Evolutionary conservation across 2,888 invertebrate genomes (phyloP), one percentile per base, ranked within the genome.

Genomic region (Graphium colonna): DNA sequence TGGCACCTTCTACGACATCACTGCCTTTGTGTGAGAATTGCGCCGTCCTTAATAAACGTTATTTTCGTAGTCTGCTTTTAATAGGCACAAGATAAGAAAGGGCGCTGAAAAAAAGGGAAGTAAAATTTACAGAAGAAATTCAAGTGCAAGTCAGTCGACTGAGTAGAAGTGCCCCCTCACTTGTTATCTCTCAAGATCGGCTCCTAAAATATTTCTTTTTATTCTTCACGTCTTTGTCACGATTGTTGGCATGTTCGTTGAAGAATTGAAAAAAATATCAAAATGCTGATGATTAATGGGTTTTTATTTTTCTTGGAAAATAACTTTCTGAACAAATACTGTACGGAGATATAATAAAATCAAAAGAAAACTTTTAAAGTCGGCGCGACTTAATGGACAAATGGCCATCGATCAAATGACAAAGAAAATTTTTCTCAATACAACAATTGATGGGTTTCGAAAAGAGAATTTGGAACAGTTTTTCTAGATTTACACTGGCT

Each of bases 331-430:
- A 44, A 26, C 50, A 50, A 54, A 54, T 54, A 50, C 45, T 50
- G 33, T 21, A 33, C 28, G 36, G 38, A 45, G 31, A 49, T 44
- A 36, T 50, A 84, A 82, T 78, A 75, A 82, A 83, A 82, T 81
- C 81, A 79, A 82, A 86, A 73, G 78, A 82, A 78, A 83, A 84
- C 77, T 85, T 86, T 82, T 79, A 82, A 86, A 83, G 80, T 82
- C 73, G 67, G 72, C 77, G 17, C 8, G 51, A 31, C 43, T 28
- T 87, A 87, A 86, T 87, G 88, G 82, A 82, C 82, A 83, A 86
- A 76, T 74, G 77, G 75, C 71, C 79, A 86, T 89, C 87, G 82
- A 88, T 88, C 89, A 89, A 86, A 80, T 77, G 77, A 80, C 85
- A 86, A 84, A 82, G 80, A 83, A 50, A 80, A 77, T 69, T 80